Base-by-base conservation (phyloP, 2,797 vertebrate genomes). In the Amazona finschi region DNA sequence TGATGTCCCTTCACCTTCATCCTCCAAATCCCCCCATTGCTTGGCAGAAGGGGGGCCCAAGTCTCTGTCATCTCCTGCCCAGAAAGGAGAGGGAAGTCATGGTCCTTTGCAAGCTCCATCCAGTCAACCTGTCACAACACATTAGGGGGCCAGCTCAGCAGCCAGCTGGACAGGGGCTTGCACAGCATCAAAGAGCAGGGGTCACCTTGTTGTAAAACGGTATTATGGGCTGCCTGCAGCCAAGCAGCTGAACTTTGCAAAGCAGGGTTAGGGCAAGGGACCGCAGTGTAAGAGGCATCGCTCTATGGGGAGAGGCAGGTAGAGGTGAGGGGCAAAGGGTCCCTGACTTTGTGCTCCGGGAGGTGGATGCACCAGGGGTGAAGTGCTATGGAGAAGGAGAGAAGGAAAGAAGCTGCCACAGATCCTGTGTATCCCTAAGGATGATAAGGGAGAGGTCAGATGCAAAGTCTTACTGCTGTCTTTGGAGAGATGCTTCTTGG, bases 141-240 rank as follows among this genome's bases (percentile, higher is more conserved):
- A 2, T 95, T 96, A 88, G 36, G 46, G 21, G 19, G 14, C 30
- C 1, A 0, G 18, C 57, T 73, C 41, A 1, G 78, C 12, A 12
- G 57, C 57, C 0, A 0, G 71, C 50, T 0, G 64, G 95, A 80
- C 95, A 77, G 57, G 44, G 78, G 43, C 20, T 84, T 89, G 94
- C 94, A 73, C 75, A 60, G 94, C 20, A 1, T 62, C 69, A 78
- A 89, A 87, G 91, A 93, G 94, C 96, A 93, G 88, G 64, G 92
- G 71, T 93, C 94, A 96, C 76, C 94, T 93, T 93, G 91, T 85
- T 78, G 67, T 25, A 30, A 85, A 84, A 88, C 13, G 38, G 84
- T 47, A 50, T 64, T 74, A 33, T 5, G 64, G 65, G 83, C 85
- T 94, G 94, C 90, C 93, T 67, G 94, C 66, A 20, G 92, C 76